phyloP scores from a whole-genome alignment of 2,888 invertebrate species.

The Adelognathus sp. region DNA sequence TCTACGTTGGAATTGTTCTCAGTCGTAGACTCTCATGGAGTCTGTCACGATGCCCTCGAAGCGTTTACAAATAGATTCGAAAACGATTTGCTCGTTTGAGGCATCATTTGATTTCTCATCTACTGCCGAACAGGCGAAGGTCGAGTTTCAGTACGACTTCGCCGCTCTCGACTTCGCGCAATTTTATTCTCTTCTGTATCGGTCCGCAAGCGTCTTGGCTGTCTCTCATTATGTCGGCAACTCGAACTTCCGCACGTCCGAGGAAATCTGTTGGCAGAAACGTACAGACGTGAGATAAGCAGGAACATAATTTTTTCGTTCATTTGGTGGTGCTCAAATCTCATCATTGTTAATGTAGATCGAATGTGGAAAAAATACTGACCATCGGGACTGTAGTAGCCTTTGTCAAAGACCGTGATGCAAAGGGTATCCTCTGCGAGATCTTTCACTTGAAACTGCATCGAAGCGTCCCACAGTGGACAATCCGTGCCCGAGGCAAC shows the following conservation, averaged over 20 bases:
- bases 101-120: constrained; percentile 51
- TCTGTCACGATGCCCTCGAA: neutral
- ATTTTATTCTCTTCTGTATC: constrained; percentile 84
- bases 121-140: constrained; percentile 84
- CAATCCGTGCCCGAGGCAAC: constrained; percentile 83
- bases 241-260: constrained; percentile 87
- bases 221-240: constrained; percentile 85
- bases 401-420: constrained; percentile 87
- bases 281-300: neutral
- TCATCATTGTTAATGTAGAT: no score
- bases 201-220: constrained; percentile 84
- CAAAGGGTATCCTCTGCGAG: constrained; percentile 86
- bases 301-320: no score
- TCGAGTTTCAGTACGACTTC: constrained; percentile 88
- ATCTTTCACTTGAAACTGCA: constrained; percentile 89
- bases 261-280: constrained; percentile 84
- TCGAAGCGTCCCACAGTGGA: constrained; percentile 88
- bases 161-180: constrained; percentile 88
- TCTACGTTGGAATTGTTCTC: neutral
- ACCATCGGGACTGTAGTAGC: constrained; percentile 89
- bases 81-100: neutral
- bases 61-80: neutral
- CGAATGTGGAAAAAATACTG: constrained; percentile 66
- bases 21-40: neutral
- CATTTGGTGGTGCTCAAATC: no score